A percentile compares a stretch with the other conserved stretches of the same genome.
Conservation (phyloP, 2,797 vertebrate species). For the Cossypha heuglini region DNA sequence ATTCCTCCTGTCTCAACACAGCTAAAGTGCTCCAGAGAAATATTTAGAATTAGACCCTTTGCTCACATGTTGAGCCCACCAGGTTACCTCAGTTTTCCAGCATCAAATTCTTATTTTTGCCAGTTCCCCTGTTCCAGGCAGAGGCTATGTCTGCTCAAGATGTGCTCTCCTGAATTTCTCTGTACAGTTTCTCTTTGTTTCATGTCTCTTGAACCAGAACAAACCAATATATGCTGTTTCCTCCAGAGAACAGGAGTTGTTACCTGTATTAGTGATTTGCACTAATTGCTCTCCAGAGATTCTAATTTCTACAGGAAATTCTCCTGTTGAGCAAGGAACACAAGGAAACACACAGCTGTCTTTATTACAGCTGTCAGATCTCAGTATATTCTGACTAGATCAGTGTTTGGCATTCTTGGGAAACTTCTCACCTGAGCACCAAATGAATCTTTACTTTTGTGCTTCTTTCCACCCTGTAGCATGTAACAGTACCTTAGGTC, state of each 20-base stretch:
- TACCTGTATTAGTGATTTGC: conserved; percentile 1
- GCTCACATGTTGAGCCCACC: not conserved
- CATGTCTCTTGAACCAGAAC: not conserved
- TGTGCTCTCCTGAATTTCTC: not conserved
- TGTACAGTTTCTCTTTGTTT: not conserved
- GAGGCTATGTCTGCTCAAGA: not conserved
- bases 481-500: not conserved
- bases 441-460: not conserved
- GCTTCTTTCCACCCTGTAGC: not conserved
- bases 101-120: not conserved
- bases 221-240: not conserved
- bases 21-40: not conserved
- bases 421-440: not conserved
- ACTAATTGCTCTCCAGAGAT: conserved; percentile 9
- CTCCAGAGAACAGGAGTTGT: not conserved
- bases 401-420: not conserved
- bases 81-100: not conserved
- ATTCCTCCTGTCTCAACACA: not conserved
- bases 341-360: not conserved
- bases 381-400: not conserved
- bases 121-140: not conserved
- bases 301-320: not conserved
- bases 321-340: not conserved
- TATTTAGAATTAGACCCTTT: not conserved
- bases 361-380: not conserved